Conservation (phyloP, 1,140 invertebrate genomes). For the Drosophila elegans region DNA sequence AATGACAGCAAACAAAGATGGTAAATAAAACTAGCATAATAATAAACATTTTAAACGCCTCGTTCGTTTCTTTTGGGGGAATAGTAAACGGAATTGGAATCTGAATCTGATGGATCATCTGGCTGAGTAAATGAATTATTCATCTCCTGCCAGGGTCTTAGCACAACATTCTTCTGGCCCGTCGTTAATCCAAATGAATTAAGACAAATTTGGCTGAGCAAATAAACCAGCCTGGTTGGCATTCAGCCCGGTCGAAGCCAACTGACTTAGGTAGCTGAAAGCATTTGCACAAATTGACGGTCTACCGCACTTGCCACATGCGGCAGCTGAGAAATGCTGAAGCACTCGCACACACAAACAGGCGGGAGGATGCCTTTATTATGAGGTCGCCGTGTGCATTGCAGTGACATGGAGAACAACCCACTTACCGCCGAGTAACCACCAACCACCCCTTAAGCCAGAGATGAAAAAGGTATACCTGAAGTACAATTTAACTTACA, state of each 20-base stretch:
- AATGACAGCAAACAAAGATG: slow-evolving; percentile 57
- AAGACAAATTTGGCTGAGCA: slow-evolving; percentile 65
- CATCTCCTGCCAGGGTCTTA: not conserved
- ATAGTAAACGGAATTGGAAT: not conserved
- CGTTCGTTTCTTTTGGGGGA: slow-evolving; percentile 29
- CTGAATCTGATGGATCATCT: slow-evolving; percentile 14
- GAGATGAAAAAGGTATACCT: not conserved
- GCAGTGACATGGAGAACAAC: slow-evolving; percentile 44
- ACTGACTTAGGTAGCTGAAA: slow-evolving; percentile 59
- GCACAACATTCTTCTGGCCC: slow-evolving; percentile 15
- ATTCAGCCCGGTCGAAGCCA: slow-evolving; percentile 3
- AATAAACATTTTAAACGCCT: slow-evolving; percentile 78
- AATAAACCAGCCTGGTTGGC: slow-evolving; percentile 38
- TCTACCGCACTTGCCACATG: slow-evolving; percentile 77
- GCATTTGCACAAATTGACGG: slow-evolving; percentile 79
- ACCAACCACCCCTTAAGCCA: not conserved
- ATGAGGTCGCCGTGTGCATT: slow-evolving; percentile 56
- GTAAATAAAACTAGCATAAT: slow-evolving; percentile 79
- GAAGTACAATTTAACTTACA: not conserved
- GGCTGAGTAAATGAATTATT: slow-evolving; percentile 22
- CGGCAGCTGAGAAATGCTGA: slow-evolving; percentile 63
- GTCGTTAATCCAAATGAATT: slow-evolving; percentile 65
- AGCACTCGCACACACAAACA: slow-evolving; percentile 22
- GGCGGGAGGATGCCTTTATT: slow-evolving; percentile 54
- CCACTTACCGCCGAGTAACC: not conserved